phyloP scores from a whole-genome alignment of 1,140 invertebrate species.

The Condylostylus longicornis region DNA sequence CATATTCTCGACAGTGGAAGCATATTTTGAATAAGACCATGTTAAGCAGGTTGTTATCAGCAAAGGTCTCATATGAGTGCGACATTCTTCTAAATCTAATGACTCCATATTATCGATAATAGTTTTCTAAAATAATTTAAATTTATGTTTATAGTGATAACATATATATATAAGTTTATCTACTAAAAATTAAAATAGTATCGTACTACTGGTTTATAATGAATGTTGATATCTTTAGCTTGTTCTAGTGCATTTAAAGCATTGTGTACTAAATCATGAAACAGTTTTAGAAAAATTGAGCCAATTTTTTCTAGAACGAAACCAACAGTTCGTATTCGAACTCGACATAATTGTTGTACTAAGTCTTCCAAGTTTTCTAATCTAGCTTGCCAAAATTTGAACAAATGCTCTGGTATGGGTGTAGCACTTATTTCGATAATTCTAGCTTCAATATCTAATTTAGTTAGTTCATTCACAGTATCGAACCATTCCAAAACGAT shows the following conservation, averaged over 20 bases:
- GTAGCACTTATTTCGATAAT: conserved; percentile 15
- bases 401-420: conserved; percentile 53
- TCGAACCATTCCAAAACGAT: conserved; percentile 60
- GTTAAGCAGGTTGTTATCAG: conserved; percentile 61
- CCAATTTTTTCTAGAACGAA: conserved; percentile 53
- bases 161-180: too few species aligned
- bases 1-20: conserved; percentile 56
- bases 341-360: conserved; percentile 63
- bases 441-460: conserved; percentile 21
- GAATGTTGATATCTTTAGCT: conserved; percentile 48
- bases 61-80: conserved; percentile 45
- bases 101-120: conserved; percentile 57
- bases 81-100: conserved; percentile 47
- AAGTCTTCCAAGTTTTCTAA: conserved; percentile 65
- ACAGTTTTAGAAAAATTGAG: conserved; percentile 56
- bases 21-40: conserved; percentile 73
- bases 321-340: conserved; percentile 64
- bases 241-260: conserved; percentile 45
- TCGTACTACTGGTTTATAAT: conserved; percentile 42
- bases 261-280: conserved; percentile 50
- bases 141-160: too few species aligned
- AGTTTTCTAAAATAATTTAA: conserved; percentile 15
- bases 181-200: neutral
- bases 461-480: conserved; percentile 52
- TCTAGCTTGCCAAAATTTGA: conserved; percentile 51